Evolutionary conservation across 2,888 invertebrate genomes (phyloP), one percentile per base, ranked within the genome.

Genomic region (Ectemnius lituratus): DNA sequence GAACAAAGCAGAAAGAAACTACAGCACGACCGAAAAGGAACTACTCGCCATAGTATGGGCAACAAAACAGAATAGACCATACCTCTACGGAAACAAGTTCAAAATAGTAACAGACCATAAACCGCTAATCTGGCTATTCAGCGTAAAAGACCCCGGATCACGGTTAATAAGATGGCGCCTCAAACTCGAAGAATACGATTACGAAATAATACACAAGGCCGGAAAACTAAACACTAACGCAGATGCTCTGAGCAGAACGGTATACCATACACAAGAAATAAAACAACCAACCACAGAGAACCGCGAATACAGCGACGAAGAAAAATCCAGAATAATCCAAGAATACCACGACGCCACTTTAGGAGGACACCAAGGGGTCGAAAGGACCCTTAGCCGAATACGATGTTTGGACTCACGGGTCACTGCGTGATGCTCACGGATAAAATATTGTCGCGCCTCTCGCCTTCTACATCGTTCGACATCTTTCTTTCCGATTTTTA

Each of bases 1-100:
- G 28, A 90, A 86, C 69, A 78, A 82, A 70, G 79, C 85, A 0
- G 88, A 90, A 84, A 47, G 37, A 5, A 90, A 89, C 62, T 91
- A 91, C 70, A 78, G 79, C 2, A 88, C 88, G 0, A 90, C 81
- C 0, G 90, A 91, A 80, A 84, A 83, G 59, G 90, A 91, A 82
- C 69, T 90, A 2, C 65, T 91, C 62, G 87, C 88, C 0, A 88
- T 91, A 8, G 80, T 90, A 4, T 90, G 87, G 86, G 79, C 77
- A 8, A 72, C 78, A 0, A 86, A 88, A 78, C 81, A 89, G 71
- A 91, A 90, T 73, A 23, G 89, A 46, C 88, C 90, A 3, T 91
- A 90, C 67, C 63, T 91, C 2, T 89, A 84, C 68, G 90, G 90
- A 16, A 80, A 83, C 46, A 80, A 86, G 73, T 91, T 91, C 64